Evolutionary conservation across 2,113 vertebrate species (phyloP).

Genomic region (Cynoglossus semilaevis): DNA sequence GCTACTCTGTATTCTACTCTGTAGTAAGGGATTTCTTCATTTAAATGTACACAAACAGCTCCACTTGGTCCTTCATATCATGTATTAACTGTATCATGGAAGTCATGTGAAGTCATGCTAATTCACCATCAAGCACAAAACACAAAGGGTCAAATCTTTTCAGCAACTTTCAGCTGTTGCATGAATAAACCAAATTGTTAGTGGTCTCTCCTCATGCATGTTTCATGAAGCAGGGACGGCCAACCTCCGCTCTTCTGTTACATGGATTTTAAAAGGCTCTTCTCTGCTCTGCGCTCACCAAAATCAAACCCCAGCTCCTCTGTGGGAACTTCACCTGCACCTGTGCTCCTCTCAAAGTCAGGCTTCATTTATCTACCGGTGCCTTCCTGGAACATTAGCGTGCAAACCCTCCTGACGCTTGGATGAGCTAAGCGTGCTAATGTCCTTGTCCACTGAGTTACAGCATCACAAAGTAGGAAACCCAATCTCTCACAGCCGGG

Average conservation of each 20-base stretch:
- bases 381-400: conserved; percentile 5
- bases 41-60: no score
- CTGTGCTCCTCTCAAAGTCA: conserved; percentile 16
- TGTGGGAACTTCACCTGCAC: conserved; percentile 13
- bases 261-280: conserved; percentile 28
- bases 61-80: no score
- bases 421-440: conserved; percentile 15
- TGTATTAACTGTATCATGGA: conserved; percentile 8
- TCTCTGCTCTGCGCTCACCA: not conserved
- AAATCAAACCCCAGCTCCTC: conserved; percentile 5
- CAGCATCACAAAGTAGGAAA: not conserved
- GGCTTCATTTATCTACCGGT: conserved; percentile 20
- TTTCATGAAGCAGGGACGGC: conserved; percentile 50
- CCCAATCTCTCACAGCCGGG: not conserved
- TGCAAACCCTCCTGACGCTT: conserved; percentile 36
- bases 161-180: conserved; percentile 20
- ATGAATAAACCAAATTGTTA: conserved; percentile 51
- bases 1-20: no score
- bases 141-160: conserved; percentile 21
- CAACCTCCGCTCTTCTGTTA: conserved; percentile 11
- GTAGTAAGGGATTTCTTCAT: no score
- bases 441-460: conserved; percentile 22
- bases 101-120: not conserved
- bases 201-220: conserved; percentile 50
- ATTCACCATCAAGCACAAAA: conserved; percentile 1